phyloP scores from a whole-genome alignment of 2,797 vertebrate genomes.

The Eospalax fontanierii region DNA sequence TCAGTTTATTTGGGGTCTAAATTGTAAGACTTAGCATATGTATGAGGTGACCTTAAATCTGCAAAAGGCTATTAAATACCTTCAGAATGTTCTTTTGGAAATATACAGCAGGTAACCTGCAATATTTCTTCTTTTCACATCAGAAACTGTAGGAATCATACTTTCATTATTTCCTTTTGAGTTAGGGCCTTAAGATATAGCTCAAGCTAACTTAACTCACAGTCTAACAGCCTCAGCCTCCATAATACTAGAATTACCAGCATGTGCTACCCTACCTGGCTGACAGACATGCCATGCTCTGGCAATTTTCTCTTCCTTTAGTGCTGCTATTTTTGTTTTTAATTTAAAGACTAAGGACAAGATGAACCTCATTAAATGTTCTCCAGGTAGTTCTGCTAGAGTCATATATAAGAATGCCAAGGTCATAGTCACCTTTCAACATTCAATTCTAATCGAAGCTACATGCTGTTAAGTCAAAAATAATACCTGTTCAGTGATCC shows the following conservation, averaged over 20 bases:
- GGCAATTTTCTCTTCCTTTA: background rate
- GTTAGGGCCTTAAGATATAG: background rate
- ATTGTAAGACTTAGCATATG: background rate
- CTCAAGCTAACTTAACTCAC: background rate
- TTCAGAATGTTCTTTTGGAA: background rate
- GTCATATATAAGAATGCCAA: background rate
- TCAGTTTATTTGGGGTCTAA: background rate
- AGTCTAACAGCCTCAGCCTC: background rate
- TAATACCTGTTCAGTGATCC: background rate
- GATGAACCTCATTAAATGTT: background rate
- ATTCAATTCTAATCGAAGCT: background rate
- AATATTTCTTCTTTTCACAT: background rate
- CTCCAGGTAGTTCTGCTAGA: background rate
- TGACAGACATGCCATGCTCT: background rate
- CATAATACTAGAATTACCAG: background rate
- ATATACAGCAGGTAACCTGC: background rate
- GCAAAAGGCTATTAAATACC: background rate
- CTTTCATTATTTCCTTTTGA: background rate
- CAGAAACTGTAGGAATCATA: background rate
- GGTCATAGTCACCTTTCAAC: background rate
- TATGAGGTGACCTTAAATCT: background rate
- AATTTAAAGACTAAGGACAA: conserved; percentile 41
- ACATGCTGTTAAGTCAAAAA: background rate
- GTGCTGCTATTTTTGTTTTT: background rate
- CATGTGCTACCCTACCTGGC: background rate